Conservation (phyloP, 2,888 invertebrate genomes). For the Habroteleia sp. region DNA sequence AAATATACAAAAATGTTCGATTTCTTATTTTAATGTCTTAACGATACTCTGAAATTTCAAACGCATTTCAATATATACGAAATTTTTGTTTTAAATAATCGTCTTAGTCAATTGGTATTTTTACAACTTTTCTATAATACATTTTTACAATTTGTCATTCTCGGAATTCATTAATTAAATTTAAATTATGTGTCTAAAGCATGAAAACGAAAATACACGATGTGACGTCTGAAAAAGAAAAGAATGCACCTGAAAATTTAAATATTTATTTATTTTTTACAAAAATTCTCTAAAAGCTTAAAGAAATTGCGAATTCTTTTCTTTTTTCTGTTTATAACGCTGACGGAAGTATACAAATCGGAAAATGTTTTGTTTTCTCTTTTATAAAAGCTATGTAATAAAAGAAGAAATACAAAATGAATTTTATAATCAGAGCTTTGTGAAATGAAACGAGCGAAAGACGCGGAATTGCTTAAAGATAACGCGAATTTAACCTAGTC, state of each 20-base stretch:
- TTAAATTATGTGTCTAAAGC: constrained; percentile 31
- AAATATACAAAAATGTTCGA: constrained; percentile 20
- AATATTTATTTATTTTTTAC: not conserved
- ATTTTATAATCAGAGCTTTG: constrained; percentile 55
- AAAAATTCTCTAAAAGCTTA: not conserved
- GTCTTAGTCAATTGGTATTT: constrained; percentile 38
- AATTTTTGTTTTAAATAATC: constrained; percentile 50
- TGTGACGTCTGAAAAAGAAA: constrained; percentile 24
- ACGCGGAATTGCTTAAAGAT: constrained; percentile 67
- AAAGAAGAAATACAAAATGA: constrained; percentile 38
- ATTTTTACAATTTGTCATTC: constrained; percentile 57
- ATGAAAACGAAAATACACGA: constrained; percentile 22
- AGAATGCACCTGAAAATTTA: constrained; percentile 3
- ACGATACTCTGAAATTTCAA: constrained; percentile 28
- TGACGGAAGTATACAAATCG: too few species aligned
- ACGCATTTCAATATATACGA: constrained; percentile 41
- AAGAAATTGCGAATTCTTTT: constrained; percentile 17
- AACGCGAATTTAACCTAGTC: constrained; percentile 78
- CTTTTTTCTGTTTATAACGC: constrained; percentile 16
- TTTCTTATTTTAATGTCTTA: constrained; percentile 21
- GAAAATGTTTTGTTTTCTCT: constrained; percentile 19
- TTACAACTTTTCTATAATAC: constrained; percentile 60
- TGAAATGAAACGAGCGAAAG: constrained; percentile 67
- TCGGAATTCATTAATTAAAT: constrained; percentile 25
- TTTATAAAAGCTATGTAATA: constrained; percentile 7